phyloP scores from a whole-genome alignment of 2,113 vertebrate genomes.

The Piaya cayana region DNA sequence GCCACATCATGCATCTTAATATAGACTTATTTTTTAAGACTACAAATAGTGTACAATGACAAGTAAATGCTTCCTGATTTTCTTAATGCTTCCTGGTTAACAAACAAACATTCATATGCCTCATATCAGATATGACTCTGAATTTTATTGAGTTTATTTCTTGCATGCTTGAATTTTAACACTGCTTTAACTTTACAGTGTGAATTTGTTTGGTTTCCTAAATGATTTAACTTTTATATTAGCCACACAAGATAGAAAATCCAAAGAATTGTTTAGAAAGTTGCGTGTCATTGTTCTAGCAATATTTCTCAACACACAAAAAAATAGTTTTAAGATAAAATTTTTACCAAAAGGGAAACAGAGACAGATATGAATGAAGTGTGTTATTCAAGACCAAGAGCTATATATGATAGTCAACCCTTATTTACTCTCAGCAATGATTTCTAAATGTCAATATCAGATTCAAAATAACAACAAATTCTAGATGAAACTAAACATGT shows the following conservation, averaged over 20 bases:
- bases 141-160: not conserved
- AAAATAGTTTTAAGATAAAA: not conserved
- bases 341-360: not conserved
- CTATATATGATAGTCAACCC: not conserved
- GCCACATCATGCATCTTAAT: not conserved
- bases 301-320: not conserved
- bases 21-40: not conserved
- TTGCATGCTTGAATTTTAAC: not conserved
- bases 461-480: not conserved
- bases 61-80: not conserved
- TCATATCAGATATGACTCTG: not conserved
- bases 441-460: not conserved
- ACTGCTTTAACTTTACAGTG: not conserved
- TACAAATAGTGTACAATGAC: fast-evolving
- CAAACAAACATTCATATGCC: not conserved
- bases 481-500: not conserved
- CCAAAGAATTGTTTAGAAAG: not conserved
- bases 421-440: not conserved
- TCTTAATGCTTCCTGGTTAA: not conserved
- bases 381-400: not conserved
- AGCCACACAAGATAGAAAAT: not conserved
- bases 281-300: not conserved
- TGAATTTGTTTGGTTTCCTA: not conserved
- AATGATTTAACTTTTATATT: not conserved
- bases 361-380: not conserved